Conservation (phyloP, 2,888 invertebrate genomes). For the Beris chalybata region DNA sequence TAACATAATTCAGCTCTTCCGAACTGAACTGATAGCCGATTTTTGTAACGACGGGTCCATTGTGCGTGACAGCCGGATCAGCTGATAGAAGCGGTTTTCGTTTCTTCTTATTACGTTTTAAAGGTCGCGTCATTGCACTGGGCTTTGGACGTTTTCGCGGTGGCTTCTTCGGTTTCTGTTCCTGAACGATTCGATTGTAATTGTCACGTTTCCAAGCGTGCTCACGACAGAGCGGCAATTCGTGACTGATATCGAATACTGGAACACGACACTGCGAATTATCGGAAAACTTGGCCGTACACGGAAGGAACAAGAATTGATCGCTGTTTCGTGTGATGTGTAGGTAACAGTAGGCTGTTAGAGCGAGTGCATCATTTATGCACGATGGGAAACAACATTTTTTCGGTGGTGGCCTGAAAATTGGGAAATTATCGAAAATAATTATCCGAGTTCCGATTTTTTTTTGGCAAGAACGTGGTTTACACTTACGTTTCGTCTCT, state of each 20-base stretch:
- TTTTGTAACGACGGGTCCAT: constrained; percentile 8
- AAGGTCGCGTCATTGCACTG: constrained; percentile 60
- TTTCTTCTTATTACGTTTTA: constrained; percentile 62
- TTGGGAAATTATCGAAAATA: constrained; percentile 20
- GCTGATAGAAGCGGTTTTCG: constrained; percentile 46
- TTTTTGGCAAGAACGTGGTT: not conserved
- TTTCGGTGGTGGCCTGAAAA: constrained; percentile 43
- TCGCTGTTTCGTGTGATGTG: constrained; percentile 86
- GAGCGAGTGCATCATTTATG: constrained; percentile 49
- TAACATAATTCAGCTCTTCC: constrained; percentile 38
- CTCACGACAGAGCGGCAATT: constrained; percentile 82
- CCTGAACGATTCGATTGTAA: constrained; percentile 75
- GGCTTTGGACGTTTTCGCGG: constrained; percentile 64
- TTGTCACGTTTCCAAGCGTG: constrained; percentile 85
- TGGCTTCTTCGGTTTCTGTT: constrained; percentile 74
- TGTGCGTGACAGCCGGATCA: constrained; percentile 42
- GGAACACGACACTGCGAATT: constrained; percentile 77
- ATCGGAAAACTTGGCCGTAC: constrained; percentile 78
- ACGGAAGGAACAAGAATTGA: constrained; percentile 79
- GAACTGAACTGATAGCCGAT: constrained; percentile 17
- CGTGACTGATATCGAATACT: constrained; percentile 75
- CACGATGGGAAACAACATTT: constrained; percentile 49
- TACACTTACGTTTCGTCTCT: constrained; percentile 46
- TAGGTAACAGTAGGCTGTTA: constrained; percentile 75
- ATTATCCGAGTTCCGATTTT: not conserved